These are phyloP conservation scores for Chelon labrosus DNA, from an alignment of 2,797 vertebrate genomes.

Conservation along the genomic window DNA sequence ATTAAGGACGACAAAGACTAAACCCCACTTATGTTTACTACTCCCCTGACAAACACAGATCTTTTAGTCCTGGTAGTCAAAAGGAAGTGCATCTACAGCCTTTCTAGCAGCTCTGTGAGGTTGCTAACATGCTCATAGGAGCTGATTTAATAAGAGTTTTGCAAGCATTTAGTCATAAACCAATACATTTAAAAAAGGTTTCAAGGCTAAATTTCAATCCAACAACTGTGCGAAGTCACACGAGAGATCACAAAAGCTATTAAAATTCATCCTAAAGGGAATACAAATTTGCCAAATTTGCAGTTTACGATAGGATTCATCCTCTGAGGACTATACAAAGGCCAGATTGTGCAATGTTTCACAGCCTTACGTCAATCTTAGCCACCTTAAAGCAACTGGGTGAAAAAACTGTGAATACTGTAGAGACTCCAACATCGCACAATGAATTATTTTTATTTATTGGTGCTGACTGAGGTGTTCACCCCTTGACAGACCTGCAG, in stretches of 20 bases:
- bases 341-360: neutral
- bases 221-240: neutral
- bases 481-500: conserved; percentile 5
- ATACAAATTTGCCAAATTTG: neutral
- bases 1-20: neutral
- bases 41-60: neutral
- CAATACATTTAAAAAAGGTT: too few relatives aligned
- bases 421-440: neutral
- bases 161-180: neutral
- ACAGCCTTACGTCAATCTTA: neutral
- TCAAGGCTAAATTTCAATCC: too few relatives aligned
- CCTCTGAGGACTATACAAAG: too few relatives aligned
- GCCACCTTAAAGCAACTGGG: neutral
- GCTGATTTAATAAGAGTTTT: neutral
- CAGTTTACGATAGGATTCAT: too few relatives aligned
- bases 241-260: neutral
- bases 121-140: neutral
- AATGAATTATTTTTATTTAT: neutral
- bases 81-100: neutral
- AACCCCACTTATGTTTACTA: neutral
- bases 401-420: neutral
- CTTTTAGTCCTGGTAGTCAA: neutral
- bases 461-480: neutral
- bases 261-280: neutral
- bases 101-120: neutral